These are phyloP conservation scores for Turritopsis dohrnii DNA, from an alignment of 30 jellyfish, hydroid and myxozoan species.

Conservation along the genomic window DNA sequence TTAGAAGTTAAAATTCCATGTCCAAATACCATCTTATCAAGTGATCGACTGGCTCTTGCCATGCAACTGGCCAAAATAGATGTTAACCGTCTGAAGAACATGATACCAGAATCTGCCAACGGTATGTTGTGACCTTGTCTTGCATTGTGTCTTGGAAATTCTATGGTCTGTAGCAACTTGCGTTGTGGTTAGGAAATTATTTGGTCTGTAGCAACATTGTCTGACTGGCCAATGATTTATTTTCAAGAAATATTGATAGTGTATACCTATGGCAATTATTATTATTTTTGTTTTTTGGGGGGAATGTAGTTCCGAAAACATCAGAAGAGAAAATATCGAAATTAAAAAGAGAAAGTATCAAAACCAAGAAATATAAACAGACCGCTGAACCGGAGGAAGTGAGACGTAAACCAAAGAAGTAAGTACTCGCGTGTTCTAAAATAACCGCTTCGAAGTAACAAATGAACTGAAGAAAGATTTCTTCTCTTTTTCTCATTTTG, in stretches of 20 bases:
- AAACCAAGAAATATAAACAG: not conserved
- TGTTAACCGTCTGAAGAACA: constrained; percentile 47
- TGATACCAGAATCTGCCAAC: constrained; percentile 22
- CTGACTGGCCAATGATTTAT: no score
- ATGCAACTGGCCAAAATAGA: constrained; percentile 87
- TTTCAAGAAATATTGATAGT: no score
- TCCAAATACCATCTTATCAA: constrained; percentile 27
- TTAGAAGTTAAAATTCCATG: not conserved
- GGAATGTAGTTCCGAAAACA: not conserved
- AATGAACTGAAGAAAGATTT: no score
- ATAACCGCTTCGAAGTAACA: no score
- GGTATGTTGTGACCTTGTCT: not conserved
- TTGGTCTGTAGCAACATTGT: no score
- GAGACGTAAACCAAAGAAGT: not conserved
- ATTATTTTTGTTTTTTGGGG: not conserved
- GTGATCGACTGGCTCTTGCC: constrained; percentile 79
- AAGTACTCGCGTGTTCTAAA: not conserved
- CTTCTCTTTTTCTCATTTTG: no score
- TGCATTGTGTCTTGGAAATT: not conserved
- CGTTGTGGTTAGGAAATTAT: no score
- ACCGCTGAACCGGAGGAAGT: not conserved
- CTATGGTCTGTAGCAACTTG: no score
- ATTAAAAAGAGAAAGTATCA: not conserved
- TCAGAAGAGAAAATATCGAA: not conserved
- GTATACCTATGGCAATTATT: no score